phyloP scores from a whole-genome alignment of 1,140 invertebrate genomes.

The Teleopsis dalmanni region DNA sequence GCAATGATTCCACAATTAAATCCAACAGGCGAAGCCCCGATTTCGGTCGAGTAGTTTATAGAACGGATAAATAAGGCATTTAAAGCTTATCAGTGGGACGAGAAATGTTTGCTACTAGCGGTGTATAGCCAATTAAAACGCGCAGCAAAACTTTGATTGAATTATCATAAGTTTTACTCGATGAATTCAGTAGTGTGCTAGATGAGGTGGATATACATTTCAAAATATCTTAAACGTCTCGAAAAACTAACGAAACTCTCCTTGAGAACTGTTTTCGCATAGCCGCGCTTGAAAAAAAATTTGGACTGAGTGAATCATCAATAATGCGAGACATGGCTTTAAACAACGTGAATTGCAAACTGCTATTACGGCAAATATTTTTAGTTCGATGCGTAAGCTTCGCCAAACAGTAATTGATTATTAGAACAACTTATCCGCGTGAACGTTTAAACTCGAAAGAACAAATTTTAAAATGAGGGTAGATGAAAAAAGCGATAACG shows the following conservation, averaged over 20 bases:
- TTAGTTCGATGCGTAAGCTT: slow-evolving; percentile 7
- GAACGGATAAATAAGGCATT: slow-evolving; percentile 6
- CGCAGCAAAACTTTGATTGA: slow-evolving; percentile 5
- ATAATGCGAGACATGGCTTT: slow-evolving; percentile 6
- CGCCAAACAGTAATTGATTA: neutral
- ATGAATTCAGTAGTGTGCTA: neutral
- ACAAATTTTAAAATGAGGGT: too few species aligned
- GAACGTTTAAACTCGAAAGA: neutral
- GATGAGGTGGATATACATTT: slow-evolving; percentile 8
- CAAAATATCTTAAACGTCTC: neutral
- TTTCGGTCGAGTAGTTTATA: slow-evolving; percentile 11
- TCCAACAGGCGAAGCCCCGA: slow-evolving; percentile 1
- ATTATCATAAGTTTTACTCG: neutral
- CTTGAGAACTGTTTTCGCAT: slow-evolving; percentile 13
- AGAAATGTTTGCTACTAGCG: slow-evolving; percentile 3
- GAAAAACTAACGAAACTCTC: neutral
- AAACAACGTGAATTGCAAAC: slow-evolving; percentile 7
- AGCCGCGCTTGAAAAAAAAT: slow-evolving; percentile 1
- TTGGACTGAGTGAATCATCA: slow-evolving; percentile 6
- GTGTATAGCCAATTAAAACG: slow-evolving; percentile 5
- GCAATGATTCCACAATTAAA: too few species aligned
- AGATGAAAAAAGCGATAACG: too few species aligned
- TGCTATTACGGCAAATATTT: neutral
- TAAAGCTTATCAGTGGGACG: slow-evolving; percentile 4
- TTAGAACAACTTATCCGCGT: neutral